Evolutionary conservation across 2,113 vertebrate genomes (phyloP).

Genomic region (Periophthalmus modestus): DNA sequence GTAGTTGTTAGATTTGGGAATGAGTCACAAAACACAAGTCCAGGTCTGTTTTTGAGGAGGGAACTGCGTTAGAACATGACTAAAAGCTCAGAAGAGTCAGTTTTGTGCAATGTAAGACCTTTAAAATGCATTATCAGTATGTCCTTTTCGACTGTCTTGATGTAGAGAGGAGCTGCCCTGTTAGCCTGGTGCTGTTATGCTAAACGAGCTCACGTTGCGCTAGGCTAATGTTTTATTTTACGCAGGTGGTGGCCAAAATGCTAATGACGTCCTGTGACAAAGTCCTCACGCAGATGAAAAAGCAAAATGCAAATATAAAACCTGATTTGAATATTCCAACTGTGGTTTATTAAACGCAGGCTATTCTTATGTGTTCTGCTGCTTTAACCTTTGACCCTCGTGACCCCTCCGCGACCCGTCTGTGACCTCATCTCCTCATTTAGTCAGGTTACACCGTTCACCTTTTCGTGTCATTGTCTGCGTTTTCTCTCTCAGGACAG

Average conservation of each 20-base stretch:
- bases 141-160: neutral
- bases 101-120: too few species aligned
- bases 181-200: neutral
- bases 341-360: neutral
- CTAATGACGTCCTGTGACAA: neutral
- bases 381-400: neutral
- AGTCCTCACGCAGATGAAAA: neutral
- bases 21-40: too few species aligned
- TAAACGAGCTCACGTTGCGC: neutral
- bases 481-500: neutral
- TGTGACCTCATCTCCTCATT: neutral
- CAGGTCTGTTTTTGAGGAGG: too few species aligned
- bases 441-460: neutral
- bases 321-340: neutral
- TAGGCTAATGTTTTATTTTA: neutral
- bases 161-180: neutral
- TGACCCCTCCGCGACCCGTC: neutral
- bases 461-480: neutral
- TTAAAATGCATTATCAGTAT: neutral
- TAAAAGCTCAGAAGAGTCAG: too few species aligned
- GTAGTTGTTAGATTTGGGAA: too few species aligned
- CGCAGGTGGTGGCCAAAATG: neutral
- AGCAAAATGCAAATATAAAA: constrained; percentile 1
- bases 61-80: too few species aligned
- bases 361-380: neutral